These are phyloP conservation scores for Eurystomus gularis DNA, from an alignment of 2,113 vertebrate species.

Conservation along the genomic window DNA sequence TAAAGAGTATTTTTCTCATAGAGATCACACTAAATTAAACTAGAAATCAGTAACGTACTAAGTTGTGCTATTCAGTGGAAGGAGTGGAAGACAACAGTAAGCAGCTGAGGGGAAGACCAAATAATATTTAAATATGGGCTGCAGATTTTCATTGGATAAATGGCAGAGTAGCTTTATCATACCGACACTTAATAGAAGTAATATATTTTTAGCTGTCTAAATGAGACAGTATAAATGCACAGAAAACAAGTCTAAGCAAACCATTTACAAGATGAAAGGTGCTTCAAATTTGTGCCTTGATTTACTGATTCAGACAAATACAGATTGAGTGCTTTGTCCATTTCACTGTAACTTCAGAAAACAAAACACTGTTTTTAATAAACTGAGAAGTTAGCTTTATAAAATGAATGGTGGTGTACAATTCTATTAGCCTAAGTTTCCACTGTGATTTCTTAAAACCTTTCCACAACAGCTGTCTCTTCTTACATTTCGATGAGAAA, in stretches of 20 bases:
- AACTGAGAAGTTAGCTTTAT: neutral
- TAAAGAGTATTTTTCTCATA: neutral
- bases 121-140: neutral
- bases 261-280: neutral
- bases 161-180: neutral
- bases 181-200: neutral
- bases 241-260: neutral
- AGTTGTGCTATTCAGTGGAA: neutral
- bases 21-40: neutral
- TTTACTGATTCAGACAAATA: neutral
- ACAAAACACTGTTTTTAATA: neutral
- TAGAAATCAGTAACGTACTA: neutral
- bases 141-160: neutral
- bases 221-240: neutral
- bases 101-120: neutral
- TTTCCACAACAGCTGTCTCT: neutral
- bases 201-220: neutral
- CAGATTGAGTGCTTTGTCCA: neutral
- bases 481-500: neutral
- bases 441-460: neutral
- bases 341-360: neutral
- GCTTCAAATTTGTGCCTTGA: neutral
- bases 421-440: neutral
- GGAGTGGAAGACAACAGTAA: neutral
- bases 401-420: neutral